Conservation (phyloP, 2,797 vertebrate genomes). For the Carcharodon carcharias region DNA sequence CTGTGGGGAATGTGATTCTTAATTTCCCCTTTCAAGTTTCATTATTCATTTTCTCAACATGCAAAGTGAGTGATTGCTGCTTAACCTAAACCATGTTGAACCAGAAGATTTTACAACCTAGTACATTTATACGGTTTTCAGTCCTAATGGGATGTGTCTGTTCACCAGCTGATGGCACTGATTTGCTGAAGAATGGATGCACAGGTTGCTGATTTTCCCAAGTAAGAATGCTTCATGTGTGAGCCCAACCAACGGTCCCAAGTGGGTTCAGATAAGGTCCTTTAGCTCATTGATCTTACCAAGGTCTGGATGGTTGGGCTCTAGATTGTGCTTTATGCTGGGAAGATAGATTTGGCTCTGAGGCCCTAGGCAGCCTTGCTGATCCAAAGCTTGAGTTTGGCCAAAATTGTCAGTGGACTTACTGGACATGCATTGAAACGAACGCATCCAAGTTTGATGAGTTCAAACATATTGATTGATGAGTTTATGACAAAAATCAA, state of each 20-base stretch:
- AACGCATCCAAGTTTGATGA: neutral
- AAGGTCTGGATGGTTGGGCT: neutral
- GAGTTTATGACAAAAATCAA: neutral
- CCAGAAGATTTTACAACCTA: neutral
- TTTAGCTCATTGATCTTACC: neutral
- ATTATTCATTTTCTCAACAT: slow-evolving; percentile 30
- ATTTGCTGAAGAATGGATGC: neutral
- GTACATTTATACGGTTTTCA: neutral
- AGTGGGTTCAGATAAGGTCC: neutral
- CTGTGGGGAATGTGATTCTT: slow-evolving; percentile 28
- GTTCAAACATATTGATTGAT: neutral
- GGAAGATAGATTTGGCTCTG: too few relatives aligned
- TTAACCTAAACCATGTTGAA: slow-evolving; percentile 30
- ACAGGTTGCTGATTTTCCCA: neutral
- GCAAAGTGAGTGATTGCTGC: slow-evolving; percentile 22
- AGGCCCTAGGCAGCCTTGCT: neutral
- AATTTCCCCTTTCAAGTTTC: slow-evolving; percentile 28
- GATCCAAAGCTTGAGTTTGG: neutral
- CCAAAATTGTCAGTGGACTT: neutral
- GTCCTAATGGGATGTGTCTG: slow-evolving; percentile 5
- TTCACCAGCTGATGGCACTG: neutral
- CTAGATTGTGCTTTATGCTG: neutral
- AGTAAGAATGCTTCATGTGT: neutral
- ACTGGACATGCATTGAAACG: neutral
- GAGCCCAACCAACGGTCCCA: neutral